phyloP scores from a whole-genome alignment of 2,888 invertebrate genomes.

The Cryptocephalus primarius region DNA sequence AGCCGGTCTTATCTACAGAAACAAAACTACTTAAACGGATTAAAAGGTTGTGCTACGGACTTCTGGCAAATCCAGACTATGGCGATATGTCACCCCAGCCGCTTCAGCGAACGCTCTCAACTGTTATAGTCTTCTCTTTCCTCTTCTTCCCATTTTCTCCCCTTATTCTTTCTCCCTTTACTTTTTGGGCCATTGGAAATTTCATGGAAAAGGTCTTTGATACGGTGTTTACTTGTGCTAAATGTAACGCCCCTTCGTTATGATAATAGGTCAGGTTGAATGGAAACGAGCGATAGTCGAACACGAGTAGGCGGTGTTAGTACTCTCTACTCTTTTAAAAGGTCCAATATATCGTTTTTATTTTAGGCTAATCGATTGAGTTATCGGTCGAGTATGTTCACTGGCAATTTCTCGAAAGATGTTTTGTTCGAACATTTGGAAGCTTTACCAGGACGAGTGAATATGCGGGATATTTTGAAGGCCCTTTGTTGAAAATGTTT shows the following conservation, averaged over 20 bases:
- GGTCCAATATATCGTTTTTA: too few relatives aligned
- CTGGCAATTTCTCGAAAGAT: too few relatives aligned
- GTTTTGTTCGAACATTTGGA: too few relatives aligned
- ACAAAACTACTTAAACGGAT: slow-evolving; percentile 10
- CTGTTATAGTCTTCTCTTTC: slow-evolving; percentile 4
- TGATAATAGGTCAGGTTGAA: slow-evolving; percentile 7
- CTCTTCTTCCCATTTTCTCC: too few relatives aligned
- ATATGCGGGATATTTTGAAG: too few relatives aligned
- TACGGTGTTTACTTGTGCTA: slow-evolving; percentile 7
- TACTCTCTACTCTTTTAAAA: too few relatives aligned
- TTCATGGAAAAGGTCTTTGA: slow-evolving; percentile 7
- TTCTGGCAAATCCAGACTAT: slow-evolving; percentile 4
- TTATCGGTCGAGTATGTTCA: too few relatives aligned
- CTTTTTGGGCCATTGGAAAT: slow-evolving; percentile 6
- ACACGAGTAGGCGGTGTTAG: too few relatives aligned
- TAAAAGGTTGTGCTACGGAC: slow-evolving; percentile 8
- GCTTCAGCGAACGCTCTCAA: slow-evolving; percentile 6
- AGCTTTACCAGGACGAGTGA: too few relatives aligned
- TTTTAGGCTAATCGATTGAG: too few relatives aligned
- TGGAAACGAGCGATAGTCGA: neutral
- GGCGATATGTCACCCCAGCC: slow-evolving; percentile 9
- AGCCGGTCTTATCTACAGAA: slow-evolving; percentile 7
- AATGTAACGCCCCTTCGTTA: slow-evolving; percentile 3
- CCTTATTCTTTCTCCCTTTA: neutral
- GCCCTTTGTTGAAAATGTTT: too few relatives aligned